Evolutionary conservation across 2,797 vertebrate species (phyloP).

Genomic region (Balearica regulorum): DNA sequence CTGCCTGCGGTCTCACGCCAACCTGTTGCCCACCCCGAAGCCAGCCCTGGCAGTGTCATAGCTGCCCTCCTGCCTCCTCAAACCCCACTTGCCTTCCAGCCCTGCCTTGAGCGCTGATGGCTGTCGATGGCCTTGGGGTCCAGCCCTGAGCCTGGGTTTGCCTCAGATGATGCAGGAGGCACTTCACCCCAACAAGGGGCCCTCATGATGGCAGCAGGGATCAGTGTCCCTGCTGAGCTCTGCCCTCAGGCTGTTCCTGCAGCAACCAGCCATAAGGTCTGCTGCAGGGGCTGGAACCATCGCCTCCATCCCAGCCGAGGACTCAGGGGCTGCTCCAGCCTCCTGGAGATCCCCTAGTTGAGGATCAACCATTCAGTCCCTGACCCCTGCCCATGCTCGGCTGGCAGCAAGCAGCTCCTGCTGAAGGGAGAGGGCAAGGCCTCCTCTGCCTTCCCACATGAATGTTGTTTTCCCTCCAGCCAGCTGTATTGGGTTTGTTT

Average conservation of each 20-base stretch:
- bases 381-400: neutral
- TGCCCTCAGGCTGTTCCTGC: neutral
- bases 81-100: neutral
- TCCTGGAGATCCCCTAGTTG: neutral
- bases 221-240: neutral
- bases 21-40: neutral
- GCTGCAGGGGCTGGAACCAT: neutral
- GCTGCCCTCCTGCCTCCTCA: neutral
- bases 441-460: neutral
- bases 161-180: neutral
- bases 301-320: neutral
- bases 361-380: neutral
- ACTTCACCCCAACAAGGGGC: no score
- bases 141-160: neutral
- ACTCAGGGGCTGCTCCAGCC: neutral
- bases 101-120: neutral
- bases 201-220: neutral
- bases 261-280: neutral
- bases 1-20: neutral
- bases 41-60: neutral
- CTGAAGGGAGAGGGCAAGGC: neutral
- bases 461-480: neutral
- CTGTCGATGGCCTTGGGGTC: neutral
- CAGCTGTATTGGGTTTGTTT: accelerated
- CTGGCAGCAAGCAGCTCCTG: neutral